Evolutionary conservation across 2,888 invertebrate genomes (phyloP).

Genomic region (Lycia hirtaria): DNA sequence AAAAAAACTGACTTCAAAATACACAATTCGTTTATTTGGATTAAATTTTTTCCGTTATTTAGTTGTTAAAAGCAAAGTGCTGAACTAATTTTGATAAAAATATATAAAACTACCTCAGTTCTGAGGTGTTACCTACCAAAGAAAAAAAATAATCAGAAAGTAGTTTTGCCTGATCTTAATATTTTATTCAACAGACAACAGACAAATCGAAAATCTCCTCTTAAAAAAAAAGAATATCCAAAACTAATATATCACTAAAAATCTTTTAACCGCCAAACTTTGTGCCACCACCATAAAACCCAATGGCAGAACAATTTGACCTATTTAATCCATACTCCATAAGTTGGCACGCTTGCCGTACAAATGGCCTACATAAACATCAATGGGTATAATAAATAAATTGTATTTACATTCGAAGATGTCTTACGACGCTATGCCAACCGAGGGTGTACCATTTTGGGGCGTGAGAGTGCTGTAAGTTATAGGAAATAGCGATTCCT

Average conservation of each 20-base stretch:
- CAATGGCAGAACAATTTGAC: conserved; percentile 39
- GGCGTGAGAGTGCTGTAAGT: conserved; percentile 26
- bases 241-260: conserved; percentile 2
- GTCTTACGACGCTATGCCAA: conserved; percentile 62
- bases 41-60: no score
- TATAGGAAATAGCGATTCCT: conserved; percentile 19
- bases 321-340: conserved; percentile 41
- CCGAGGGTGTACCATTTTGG: conserved; percentile 58
- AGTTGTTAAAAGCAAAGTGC: no score
- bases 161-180: no score
- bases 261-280: conserved; percentile 32
- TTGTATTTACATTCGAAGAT: conserved; percentile 55
- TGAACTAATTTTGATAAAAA: no score
- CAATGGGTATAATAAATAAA: conserved; percentile 67
- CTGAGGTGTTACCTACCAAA: no score
- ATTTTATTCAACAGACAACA: no score
- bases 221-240: not conserved
- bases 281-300: conserved; percentile 37
- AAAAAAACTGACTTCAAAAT: no score
- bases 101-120: no score
- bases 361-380: conserved; percentile 53
- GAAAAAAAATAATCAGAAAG: no score
- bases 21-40: no score
- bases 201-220: not conserved
- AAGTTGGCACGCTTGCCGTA: conserved; percentile 40